Evolutionary conservation across 2,797 vertebrate species (phyloP), one percentile per base, ranked within the genome.

Genomic region (Australoheros facetus): DNA sequence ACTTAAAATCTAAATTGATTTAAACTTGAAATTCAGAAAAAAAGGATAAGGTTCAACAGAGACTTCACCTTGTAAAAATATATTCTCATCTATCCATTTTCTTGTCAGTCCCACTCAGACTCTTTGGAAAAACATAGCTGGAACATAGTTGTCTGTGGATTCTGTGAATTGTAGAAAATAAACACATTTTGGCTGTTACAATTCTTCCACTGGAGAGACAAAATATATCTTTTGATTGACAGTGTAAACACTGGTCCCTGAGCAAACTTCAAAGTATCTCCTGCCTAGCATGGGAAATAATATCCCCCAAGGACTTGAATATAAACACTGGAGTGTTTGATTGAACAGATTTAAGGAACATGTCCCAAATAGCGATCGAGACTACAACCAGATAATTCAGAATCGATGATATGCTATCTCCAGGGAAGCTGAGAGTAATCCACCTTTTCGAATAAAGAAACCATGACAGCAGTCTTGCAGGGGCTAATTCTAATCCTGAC

Each of bases 21-120:
- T 42, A 71, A 79, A 72, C 55, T 11, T 55, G 30, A 5, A 69
- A 60, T 32, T 82, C 56, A 74, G 73, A 74, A 56, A 77, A 37
- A 2, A 45, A 54, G 55, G 53, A 73, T 23, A 42, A 30, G 69
- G 32, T 73, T 77, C 11, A 75, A 77, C 62, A 12, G 32, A 59
- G 34, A 74, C 45, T 16, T 21, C 53, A 69, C 53, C 3, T n/a
- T 34, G 19, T n/a, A 37, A 17, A 62, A 57, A 3, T 13, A 28
- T 39, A 17, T 69, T 73, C 16, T 32, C 6, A 14, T 48, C 3
- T 2, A n/a, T 39, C 55, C 30, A 56, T 69, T 60, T 83, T 2
- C 32, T 37, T 37, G 19, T 30, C 45, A 48, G 14, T 16, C 42
- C 16, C 26, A 51, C 21, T 69, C 26, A 69, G 14, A 51, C 16